Evolutionary conservation across 1,140 invertebrate species (phyloP).

Genomic region (Luehdorfia chinensis): DNA sequence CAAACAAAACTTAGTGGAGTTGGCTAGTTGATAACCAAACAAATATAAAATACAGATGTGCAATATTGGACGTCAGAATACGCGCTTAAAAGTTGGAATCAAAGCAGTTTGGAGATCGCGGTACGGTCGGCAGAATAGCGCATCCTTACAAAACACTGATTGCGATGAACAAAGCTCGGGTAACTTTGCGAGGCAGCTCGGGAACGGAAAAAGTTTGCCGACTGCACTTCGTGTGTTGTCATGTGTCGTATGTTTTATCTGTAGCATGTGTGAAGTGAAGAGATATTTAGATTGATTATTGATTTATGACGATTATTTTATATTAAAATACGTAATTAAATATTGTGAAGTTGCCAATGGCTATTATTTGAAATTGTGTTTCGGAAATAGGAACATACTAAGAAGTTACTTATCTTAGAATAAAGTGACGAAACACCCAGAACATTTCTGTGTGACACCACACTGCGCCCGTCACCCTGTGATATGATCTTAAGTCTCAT

Average conservation of each 20-base stretch:
- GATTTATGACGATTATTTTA: too few relatives aligned
- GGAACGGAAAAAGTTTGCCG: constrained; percentile 67
- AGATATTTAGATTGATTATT: too few relatives aligned
- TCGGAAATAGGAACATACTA: too few relatives aligned
- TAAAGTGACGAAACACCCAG: too few relatives aligned
- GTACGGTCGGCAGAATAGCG: constrained; percentile 63
- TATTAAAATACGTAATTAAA: too few relatives aligned
- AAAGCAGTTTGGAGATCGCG: constrained; percentile 64
- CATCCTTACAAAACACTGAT: constrained; percentile 72
- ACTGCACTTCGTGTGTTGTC: constrained; percentile 32
- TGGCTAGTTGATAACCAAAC: constrained; percentile 39
- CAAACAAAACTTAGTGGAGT: too few relatives aligned
- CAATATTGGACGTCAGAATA: constrained; percentile 65
- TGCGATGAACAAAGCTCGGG: constrained; percentile 55
- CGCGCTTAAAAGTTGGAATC: constrained; percentile 67
- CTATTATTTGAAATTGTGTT: too few relatives aligned
- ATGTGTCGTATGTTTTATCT: constrained; percentile 33
- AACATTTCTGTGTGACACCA: too few relatives aligned
- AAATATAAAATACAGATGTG: constrained; percentile 43
- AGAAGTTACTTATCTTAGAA: too few relatives aligned
- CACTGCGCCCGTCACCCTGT: too few relatives aligned
- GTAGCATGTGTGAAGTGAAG: constrained; percentile 17
- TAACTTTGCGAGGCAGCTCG: constrained; percentile 54
- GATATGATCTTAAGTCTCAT: too few relatives aligned
- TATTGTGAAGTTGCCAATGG: too few relatives aligned